Evolutionary conservation across 1,140 invertebrate species (phyloP).

Genomic region (Marisa cornuarietis): DNA sequence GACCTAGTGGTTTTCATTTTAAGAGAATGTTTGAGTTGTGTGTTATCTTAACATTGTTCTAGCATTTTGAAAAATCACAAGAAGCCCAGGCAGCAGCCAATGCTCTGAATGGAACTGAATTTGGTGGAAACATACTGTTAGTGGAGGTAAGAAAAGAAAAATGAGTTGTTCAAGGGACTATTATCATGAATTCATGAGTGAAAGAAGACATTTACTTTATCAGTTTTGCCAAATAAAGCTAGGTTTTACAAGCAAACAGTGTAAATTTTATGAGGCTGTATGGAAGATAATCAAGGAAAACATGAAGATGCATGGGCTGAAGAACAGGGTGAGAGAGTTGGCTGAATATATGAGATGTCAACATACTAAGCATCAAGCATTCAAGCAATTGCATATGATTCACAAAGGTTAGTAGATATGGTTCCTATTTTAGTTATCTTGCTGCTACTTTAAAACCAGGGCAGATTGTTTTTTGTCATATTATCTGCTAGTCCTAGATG

Average conservation of each 20-base stretch:
- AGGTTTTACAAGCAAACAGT: no score
- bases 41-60: conserved; percentile 32
- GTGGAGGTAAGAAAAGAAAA: conserved; percentile 76
- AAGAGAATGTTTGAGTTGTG: not conserved
- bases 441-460: not conserved
- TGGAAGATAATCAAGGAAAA: no score
- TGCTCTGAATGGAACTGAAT: conserved; percentile 86
- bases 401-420: not conserved
- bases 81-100: conserved; percentile 90
- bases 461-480: no score
- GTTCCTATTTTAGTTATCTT: not conserved
- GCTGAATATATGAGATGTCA: not conserved
- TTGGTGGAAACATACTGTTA: conserved; percentile 89
- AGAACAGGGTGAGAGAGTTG: not conserved
- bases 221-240: no score
- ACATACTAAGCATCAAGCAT: not conserved
- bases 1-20: not conserved
- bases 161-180: no score
- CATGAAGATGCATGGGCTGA: no score
- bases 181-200: no score
- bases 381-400: not conserved
- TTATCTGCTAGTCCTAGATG: no score
- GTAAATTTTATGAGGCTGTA: no score
- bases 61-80: conserved; percentile 93
- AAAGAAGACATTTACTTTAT: no score